A percentile compares a stretch with the other conserved stretches of the same genome.
These are phyloP conservation scores for Merluccius polli DNA, from an alignment of 2,797 vertebrate genomes.

Conservation along the genomic window DNA sequence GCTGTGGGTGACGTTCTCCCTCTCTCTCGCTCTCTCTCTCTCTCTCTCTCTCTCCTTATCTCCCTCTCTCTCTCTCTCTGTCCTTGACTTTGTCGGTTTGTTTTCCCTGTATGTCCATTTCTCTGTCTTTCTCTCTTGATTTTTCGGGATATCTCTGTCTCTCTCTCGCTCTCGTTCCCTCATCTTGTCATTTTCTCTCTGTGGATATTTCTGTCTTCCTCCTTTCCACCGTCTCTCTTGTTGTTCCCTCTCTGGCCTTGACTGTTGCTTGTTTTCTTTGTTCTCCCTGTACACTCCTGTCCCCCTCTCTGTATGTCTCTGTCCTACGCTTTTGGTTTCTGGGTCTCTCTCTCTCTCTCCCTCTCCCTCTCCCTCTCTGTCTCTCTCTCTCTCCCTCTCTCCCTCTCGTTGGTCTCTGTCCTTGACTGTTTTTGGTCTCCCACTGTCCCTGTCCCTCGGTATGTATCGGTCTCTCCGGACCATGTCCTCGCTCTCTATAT, in stretches of 20 bases:
- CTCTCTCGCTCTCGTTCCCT: neutral
- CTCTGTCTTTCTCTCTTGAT: neutral
- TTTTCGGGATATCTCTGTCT: too few species aligned
- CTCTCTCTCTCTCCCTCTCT: too few species aligned
- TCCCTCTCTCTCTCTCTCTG: conserved; percentile 10
- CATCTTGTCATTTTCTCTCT: neutral
- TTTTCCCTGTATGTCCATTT: neutral
- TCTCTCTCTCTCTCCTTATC: conserved; percentile 19
- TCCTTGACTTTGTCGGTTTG: neutral
- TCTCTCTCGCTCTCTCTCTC: conserved; percentile 29
- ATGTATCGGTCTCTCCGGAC: neutral
- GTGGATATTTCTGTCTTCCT: neutral
- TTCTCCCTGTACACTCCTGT: neutral
- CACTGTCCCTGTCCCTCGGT: neutral
- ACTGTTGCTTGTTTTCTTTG: neutral
- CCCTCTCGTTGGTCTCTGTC: neutral
- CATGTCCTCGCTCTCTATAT: neutral
- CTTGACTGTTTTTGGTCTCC: neutral
- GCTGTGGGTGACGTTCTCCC: conserved; percentile 51
- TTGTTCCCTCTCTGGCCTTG: neutral
- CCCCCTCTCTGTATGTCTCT: neutral
- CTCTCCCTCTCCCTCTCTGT: too few species aligned
- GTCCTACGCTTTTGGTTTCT: neutral
- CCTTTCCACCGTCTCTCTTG: conserved; percentile 16
- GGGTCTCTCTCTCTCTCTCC: neutral